phyloP scores from a whole-genome alignment of 2,113 vertebrate genomes.

The Plestiodon gilberti region DNA sequence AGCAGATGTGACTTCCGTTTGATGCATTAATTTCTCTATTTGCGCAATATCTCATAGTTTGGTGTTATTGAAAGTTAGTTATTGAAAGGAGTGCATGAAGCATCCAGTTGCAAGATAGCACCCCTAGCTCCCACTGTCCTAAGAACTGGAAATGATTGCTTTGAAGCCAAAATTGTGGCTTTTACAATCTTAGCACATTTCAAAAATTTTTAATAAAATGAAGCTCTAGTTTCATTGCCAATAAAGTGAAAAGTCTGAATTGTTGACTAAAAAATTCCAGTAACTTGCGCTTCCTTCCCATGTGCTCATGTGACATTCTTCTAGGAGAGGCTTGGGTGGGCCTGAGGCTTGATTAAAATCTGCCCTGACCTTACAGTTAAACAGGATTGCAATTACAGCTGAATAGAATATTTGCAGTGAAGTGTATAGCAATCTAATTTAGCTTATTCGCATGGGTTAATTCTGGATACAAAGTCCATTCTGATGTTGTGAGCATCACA shows the following conservation, averaged over 20 bases:
- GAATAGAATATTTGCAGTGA: not conserved
- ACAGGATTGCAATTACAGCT: not conserved
- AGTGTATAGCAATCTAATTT: conserved; percentile 5
- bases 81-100: not conserved
- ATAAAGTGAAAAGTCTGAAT: not conserved
- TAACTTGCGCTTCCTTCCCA: not conserved
- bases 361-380: not conserved
- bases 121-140: too few relatives aligned
- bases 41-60: not conserved
- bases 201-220: too few relatives aligned
- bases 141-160: not conserved
- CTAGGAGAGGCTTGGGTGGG: not conserved
- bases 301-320: not conserved
- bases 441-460: not conserved
- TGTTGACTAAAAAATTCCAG: not conserved
- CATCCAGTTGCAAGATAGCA: not conserved
- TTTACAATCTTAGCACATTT: not conserved
- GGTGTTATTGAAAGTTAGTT: not conserved
- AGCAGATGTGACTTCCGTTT: too few relatives aligned
- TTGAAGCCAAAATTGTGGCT: not conserved
- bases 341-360: not conserved
- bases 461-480: not conserved
- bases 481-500: not conserved
- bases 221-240: not conserved
- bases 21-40: not conserved